phyloP scores from a whole-genome alignment of 2,113 vertebrate genomes.

The Desmodus rotundus region DNA sequence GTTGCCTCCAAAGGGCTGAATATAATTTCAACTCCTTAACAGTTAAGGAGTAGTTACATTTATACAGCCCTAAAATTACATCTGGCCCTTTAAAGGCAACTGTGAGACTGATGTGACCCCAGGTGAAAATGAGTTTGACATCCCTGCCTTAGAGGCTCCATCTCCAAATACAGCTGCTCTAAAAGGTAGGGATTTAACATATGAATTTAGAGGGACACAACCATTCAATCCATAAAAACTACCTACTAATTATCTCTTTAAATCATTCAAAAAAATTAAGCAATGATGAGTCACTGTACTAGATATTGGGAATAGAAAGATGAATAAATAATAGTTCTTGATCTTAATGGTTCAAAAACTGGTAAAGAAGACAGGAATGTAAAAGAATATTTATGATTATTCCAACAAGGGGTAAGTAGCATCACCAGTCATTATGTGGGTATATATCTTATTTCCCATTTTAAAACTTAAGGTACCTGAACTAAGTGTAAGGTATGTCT shows the following conservation, averaged over 20 bases:
- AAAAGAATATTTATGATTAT: background rate
- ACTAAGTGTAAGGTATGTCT: background rate
- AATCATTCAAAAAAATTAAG: background rate
- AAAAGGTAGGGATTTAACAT: background rate
- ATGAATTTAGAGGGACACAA: background rate
- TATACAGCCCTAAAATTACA: too few species aligned
- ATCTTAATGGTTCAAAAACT: background rate
- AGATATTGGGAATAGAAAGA: background rate
- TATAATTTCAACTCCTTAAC: too few species aligned
- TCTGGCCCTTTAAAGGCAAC: too few species aligned
- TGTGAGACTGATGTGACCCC: too few species aligned
- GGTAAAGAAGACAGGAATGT: background rate
- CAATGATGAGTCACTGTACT: background rate
- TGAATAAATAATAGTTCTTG: background rate
- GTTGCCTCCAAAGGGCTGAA: too few species aligned
- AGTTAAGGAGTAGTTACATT: too few species aligned
- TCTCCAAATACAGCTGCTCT: background rate
- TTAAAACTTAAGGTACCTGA: background rate
- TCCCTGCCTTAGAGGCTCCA: background rate
- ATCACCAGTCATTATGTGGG: background rate
- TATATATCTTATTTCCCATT: background rate
- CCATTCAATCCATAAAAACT: background rate
- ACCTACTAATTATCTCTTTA: background rate
- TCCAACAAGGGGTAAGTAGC: background rate
- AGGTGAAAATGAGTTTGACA: too few species aligned